Evolutionary conservation across 2,797 vertebrate genomes (phyloP).

Genomic region (Myotis myotis): DNA sequence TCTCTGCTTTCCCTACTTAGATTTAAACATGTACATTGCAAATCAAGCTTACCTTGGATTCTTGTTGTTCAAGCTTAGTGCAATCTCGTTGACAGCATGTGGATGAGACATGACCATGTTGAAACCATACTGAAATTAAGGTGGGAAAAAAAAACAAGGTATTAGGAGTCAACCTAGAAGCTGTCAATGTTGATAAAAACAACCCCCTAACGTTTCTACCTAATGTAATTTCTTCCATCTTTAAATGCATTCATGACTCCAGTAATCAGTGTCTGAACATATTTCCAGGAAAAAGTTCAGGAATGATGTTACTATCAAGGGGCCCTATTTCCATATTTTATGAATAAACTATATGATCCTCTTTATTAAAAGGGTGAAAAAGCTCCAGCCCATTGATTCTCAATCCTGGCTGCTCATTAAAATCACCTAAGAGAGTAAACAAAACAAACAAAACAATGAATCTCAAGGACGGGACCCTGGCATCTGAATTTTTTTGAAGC

Average conservation of each 20-base stretch:
- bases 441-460: background rate
- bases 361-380: constrained; percentile 33
- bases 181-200: background rate
- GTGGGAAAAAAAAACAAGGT: background rate
- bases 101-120: constrained; percentile 99
- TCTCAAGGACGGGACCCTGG: background rate
- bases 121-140: constrained; percentile 93
- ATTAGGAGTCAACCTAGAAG: background rate
- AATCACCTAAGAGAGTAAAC: background rate
- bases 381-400: background rate
- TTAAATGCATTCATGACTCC: background rate
- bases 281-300: constrained; percentile 14
- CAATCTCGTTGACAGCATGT: constrained; percentile 97
- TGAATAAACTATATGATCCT: background rate
- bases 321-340: background rate
- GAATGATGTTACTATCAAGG: background rate
- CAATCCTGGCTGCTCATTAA: background rate
- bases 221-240: background rate
- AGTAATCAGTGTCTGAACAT: background rate
- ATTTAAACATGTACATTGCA: background rate
- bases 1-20: background rate
- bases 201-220: background rate
- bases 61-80: constrained; percentile 97
- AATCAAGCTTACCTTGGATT: constrained; percentile 91
- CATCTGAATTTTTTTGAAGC: background rate